Evolutionary conservation across 2,113 vertebrate species (phyloP).

Genomic region (Eclectus roratus): DNA sequence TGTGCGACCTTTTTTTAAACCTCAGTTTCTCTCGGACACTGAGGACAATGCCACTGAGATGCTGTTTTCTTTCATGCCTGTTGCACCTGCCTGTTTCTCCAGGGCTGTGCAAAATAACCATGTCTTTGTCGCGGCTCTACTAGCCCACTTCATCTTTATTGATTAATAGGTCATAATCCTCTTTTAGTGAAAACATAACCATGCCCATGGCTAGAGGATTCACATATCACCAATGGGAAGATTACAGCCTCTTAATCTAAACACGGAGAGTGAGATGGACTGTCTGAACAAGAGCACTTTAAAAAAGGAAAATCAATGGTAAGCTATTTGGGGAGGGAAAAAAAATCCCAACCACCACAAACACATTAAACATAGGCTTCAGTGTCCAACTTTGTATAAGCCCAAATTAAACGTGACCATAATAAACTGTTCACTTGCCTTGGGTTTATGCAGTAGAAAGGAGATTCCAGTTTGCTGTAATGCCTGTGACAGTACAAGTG

Average conservation of each 20-base stretch:
- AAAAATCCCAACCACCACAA: background rate
- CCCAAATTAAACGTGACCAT: slow-evolving; percentile 42
- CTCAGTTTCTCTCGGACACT: background rate
- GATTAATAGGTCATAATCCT: slow-evolving; percentile 52
- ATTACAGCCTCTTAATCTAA: slow-evolving; percentile 9
- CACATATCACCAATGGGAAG: background rate
- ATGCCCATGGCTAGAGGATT: background rate
- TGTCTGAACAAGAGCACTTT: slow-evolving; percentile 15
- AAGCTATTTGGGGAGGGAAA: background rate
- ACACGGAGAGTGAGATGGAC: background rate
- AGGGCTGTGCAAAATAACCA: background rate
- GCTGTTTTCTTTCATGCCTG: background rate
- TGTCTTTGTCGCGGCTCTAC: background rate
- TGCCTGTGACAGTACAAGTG: background rate
- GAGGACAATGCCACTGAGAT: background rate
- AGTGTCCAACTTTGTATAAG: background rate
- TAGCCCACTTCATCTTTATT: slow-evolving; percentile 34
- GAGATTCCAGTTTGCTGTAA: background rate
- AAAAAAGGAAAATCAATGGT: slow-evolving; percentile 45
- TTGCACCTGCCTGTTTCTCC: background rate
- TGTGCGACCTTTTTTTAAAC: background rate
- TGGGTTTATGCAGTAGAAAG: slow-evolving; percentile 10
- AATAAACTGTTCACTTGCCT: slow-evolving; percentile 58
- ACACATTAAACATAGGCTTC: slow-evolving; percentile 43
- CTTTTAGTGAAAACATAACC: slow-evolving; percentile 31